phyloP scores from a whole-genome alignment of 2,888 invertebrate genomes.

The Gryllus longicercus region DNA sequence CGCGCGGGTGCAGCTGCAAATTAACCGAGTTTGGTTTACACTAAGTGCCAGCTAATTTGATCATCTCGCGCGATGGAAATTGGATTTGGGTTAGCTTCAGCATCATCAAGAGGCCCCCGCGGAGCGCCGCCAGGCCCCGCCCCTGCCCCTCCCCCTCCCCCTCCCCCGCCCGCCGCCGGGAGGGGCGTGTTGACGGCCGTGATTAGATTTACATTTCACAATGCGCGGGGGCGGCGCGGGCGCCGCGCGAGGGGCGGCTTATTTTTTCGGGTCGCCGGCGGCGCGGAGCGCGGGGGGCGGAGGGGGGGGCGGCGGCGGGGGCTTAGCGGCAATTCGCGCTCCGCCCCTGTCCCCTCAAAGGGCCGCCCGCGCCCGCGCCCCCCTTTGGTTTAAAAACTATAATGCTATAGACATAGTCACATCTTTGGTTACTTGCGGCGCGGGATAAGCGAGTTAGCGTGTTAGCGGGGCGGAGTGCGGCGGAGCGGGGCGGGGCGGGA shows the following conservation, averaged over 20 bases:
- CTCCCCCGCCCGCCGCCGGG: background rate
- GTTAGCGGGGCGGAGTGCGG: constrained; percentile 27
- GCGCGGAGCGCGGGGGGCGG: constrained; percentile 20
- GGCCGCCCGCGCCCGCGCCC: background rate
- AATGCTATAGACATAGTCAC: constrained; percentile 11
- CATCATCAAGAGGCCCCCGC: constrained; percentile 26
- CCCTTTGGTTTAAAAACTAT: constrained; percentile 27
- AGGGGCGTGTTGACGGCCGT: constrained; percentile 4
- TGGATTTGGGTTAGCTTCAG: constrained; percentile 45
- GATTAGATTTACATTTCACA: constrained; percentile 39
- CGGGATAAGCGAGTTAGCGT: constrained; percentile 30
- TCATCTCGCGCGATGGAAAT: constrained; percentile 49
- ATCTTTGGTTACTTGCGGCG: constrained; percentile 23
- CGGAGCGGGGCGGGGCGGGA: background rate
- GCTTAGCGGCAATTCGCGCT: background rate
- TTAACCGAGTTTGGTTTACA: constrained; percentile 55
- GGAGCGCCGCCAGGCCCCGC: background rate
- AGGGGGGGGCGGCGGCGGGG: background rate
- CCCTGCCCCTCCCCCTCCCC: background rate
- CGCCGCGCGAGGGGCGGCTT: constrained; percentile 21
- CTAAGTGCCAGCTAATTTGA: constrained; percentile 54
- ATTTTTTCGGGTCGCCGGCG: constrained; percentile 35
- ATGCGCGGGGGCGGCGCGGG: constrained; percentile 23
- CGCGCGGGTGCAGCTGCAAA: constrained; percentile 39
- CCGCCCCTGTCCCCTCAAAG: background rate